These are phyloP conservation scores for Actias luna DNA, from an alignment of 2,888 invertebrate species.

Conservation along the genomic window DNA sequence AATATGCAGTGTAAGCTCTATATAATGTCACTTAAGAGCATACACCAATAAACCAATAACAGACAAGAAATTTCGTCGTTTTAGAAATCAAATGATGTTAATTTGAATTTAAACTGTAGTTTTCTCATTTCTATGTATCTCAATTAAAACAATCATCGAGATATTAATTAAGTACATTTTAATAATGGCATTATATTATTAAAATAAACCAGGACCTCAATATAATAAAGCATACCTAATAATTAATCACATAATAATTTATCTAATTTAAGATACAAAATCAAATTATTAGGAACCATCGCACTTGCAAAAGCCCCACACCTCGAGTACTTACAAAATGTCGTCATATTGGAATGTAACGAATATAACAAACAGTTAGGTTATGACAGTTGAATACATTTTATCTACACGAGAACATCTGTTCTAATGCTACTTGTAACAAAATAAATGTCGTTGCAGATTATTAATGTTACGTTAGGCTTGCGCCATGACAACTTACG, in stretches of 20 bases:
- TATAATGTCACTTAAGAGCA: too few species aligned
- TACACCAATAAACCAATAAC: too few species aligned
- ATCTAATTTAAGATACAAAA: not conserved
- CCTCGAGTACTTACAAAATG: conserved; percentile 35
- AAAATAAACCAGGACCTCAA: not conserved
- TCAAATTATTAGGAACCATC: not conserved
- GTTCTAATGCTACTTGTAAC: conserved; percentile 56
- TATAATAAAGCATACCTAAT: not conserved
- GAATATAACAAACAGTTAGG: conserved; percentile 39
- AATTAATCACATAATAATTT: not conserved
- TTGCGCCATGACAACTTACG: conserved; percentile 55
- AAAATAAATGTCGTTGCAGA: conserved; percentile 62
- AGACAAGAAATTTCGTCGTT: too few species aligned
- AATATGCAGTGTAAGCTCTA: too few species aligned
- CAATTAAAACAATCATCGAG: too few species aligned
- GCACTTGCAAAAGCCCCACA: conserved; percentile 3
- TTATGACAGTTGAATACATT: conserved; percentile 54
- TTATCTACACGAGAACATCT: conserved; percentile 63
- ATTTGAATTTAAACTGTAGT: too few species aligned
- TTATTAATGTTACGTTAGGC: conserved; percentile 50
- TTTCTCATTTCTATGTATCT: too few species aligned
- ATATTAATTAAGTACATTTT: not conserved
- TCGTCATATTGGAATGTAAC: conserved; percentile 43
- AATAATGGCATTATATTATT: not conserved
- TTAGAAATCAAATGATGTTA: too few species aligned